These are phyloP conservation scores for Poeciliopsis gracilis DNA, from an alignment of 2,797 vertebrate genomes.

Conservation along the genomic window DNA sequence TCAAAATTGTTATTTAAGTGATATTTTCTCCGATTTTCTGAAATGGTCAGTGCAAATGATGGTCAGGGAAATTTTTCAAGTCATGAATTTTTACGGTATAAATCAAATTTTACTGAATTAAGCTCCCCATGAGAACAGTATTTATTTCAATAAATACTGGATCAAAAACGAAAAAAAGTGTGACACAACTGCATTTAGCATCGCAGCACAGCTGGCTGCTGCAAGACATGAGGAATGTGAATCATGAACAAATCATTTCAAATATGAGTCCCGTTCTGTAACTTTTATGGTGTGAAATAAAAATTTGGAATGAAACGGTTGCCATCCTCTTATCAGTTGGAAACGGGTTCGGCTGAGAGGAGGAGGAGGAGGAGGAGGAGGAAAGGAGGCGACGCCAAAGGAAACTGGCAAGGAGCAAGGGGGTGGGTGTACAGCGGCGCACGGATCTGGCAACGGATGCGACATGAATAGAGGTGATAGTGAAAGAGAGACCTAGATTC, in stretches of 20 bases:
- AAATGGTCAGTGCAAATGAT: too few species aligned
- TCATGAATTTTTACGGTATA: too few species aligned
- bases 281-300: background rate
- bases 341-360: conserved; percentile 14
- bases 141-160: too few species aligned
- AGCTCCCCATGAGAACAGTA: too few species aligned
- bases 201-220: background rate
- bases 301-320: background rate
- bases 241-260: background rate
- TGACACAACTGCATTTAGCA: background rate
- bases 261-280: background rate
- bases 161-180: background rate
- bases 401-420: conserved; percentile 2
- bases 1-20: too few species aligned
- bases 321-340: conserved; percentile 6
- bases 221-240: background rate
- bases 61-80: too few species aligned
- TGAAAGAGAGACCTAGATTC: background rate
- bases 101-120: too few species aligned
- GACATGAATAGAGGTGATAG: conserved; percentile 6
- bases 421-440: background rate
- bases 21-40: too few species aligned
- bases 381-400: background rate
- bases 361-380: background rate
- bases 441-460: conserved; percentile 18